Conservation (phyloP, 2,113 vertebrate genomes). For the Rhinolophus ferrumequinum region DNA sequence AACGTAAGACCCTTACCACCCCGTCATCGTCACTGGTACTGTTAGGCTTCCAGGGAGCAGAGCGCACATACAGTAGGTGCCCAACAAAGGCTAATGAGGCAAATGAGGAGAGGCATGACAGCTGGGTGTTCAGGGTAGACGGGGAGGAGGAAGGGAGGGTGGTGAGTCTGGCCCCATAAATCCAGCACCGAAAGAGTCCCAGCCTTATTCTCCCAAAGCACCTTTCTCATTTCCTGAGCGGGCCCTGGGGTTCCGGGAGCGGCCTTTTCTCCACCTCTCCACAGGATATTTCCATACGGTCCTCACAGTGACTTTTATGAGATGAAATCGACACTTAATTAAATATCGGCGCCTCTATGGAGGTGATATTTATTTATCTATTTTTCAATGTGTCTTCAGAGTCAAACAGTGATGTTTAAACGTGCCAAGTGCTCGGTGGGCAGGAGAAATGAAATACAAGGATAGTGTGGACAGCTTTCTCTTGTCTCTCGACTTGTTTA, state of each 20-base stretch:
- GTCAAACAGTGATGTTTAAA: constrained; percentile 12
- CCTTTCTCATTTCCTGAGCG: not conserved
- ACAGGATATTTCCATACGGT: not conserved
- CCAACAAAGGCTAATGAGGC: not conserved
- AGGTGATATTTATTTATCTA: not conserved
- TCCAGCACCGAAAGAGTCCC: not conserved
- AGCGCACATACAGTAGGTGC: not conserved
- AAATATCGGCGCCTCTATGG: constrained; percentile 68
- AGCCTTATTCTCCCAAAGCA: not conserved
- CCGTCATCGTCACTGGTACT: rapidly evolving
- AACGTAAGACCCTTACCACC: too few relatives aligned
- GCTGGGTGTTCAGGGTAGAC: rapidly evolving
- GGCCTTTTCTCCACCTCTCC: constrained; percentile 34
- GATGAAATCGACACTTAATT: constrained; percentile 79
- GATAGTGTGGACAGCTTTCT: rapidly evolving
- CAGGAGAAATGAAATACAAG: not conserved
- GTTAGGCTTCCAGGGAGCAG: not conserved
- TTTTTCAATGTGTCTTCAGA: constrained; percentile 41
- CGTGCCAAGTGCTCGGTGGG: not conserved
- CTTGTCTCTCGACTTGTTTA: not conserved
- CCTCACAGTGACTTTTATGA: constrained; percentile 51
- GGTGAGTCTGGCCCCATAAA: not conserved
- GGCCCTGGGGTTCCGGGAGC: not conserved
- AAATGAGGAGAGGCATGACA: not conserved
- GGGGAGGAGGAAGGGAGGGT: rapidly evolving